A percentile compares a stretch with the other conserved stretches of the same genome.
Conservation (phyloP, 2,888 invertebrate species). For the Sphaerophoria taeniata region DNA sequence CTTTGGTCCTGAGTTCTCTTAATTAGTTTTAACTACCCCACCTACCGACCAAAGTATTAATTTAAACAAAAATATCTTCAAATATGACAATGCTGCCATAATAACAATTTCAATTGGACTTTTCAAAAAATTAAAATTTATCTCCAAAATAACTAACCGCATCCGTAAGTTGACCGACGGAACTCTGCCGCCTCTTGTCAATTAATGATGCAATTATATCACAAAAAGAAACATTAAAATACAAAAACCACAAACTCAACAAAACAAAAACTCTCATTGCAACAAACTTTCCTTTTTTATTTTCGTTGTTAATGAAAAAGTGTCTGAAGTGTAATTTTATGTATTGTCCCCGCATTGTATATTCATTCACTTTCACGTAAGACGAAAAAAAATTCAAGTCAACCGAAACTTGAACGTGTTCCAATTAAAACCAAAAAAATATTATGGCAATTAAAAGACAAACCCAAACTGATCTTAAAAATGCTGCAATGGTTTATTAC, state of each 20-base stretch:
- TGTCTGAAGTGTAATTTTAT: neutral
- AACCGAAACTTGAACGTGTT: neutral
- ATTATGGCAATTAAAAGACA: neutral
- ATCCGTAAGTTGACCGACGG: constrained; percentile 19
- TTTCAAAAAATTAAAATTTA: neutral
- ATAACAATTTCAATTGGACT: neutral
- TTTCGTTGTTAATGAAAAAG: neutral
- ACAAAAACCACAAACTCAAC: neutral
- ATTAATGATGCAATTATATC: constrained; percentile 20
- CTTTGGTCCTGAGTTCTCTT: too few species aligned
- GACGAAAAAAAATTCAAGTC: neutral
- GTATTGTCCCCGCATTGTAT: neutral
- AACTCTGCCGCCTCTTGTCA: neutral
- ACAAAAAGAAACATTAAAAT: neutral
- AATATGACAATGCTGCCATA: neutral
- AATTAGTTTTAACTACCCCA: neutral
- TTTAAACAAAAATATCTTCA: neutral
- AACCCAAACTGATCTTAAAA: neutral
- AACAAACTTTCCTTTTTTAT: neutral
- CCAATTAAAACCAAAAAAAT: neutral
- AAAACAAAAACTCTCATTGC: constrained; percentile 15
- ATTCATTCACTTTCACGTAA: neutral
- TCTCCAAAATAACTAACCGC: neutral
- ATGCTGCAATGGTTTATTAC: neutral
- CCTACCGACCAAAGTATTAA: neutral